These are phyloP conservation scores for Platycercus adscitus DNA, from an alignment of 2,113 vertebrate genomes.

Conservation along the genomic window DNA sequence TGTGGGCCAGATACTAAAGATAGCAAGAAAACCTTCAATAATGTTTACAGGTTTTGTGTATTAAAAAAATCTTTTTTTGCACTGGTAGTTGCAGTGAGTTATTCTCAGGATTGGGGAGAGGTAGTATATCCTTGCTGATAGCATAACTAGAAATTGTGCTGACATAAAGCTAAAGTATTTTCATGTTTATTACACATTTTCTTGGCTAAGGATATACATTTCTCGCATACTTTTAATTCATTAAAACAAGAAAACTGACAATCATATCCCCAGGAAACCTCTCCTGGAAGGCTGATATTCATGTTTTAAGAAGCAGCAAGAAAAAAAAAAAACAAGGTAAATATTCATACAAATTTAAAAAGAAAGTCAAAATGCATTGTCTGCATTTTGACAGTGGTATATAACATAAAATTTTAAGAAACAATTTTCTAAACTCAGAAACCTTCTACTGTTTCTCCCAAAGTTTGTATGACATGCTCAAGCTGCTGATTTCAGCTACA, in stretches of 20 bases:
- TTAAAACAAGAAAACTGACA: not conserved
- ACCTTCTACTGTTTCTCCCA: not conserved
- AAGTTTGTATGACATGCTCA: not conserved
- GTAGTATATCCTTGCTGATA: not conserved
- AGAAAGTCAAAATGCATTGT: not conserved
- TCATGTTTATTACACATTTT: not conserved
- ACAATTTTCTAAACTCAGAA: not conserved
- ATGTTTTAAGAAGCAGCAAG: not conserved
- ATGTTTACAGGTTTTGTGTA: not conserved
- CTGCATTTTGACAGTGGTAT: not conserved
- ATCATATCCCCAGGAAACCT: not conserved
- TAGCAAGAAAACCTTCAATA: slow-evolving; percentile 20
- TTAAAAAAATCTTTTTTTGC: slow-evolving; percentile 12
- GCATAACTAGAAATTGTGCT: not conserved
- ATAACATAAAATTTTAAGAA: not conserved
- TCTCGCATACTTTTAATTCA: not conserved
- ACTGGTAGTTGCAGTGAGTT: not conserved
- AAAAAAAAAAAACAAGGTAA: not conserved
- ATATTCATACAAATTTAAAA: not conserved
- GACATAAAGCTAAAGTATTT: not conserved
- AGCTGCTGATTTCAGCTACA: not conserved
- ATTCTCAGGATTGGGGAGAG: not conserved
- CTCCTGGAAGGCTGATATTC: not conserved
- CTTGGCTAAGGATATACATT: not conserved
- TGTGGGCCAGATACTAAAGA: slow-evolving; percentile 11